Evolutionary conservation across 2,797 vertebrate genomes (phyloP).

Genomic region (Sus cebifrons): DNA sequence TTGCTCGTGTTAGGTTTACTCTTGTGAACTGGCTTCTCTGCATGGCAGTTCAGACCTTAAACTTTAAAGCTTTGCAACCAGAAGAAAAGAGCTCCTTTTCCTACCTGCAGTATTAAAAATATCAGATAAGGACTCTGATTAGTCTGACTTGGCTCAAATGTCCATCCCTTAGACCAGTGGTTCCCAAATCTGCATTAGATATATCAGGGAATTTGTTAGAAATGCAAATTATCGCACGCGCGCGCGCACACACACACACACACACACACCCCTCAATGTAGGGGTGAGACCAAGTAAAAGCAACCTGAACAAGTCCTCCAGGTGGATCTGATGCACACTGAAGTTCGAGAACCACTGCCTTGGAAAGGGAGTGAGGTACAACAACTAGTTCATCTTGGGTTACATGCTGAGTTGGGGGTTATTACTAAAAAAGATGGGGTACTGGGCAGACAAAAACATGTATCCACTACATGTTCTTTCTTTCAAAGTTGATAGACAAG

Average conservation of each 20-base stretch:
- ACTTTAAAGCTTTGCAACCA: neutral
- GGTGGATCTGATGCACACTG: neutral
- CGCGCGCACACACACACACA: no score
- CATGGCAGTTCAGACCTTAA: neutral
- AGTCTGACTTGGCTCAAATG: neutral
- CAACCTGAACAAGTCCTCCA: neutral
- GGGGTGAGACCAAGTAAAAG: neutral
- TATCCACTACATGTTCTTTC: neutral
- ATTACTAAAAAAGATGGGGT: neutral
- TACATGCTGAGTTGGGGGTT: neutral
- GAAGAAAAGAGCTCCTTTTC: neutral
- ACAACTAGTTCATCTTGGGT: neutral
- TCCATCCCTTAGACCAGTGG: neutral
- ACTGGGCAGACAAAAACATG: neutral
- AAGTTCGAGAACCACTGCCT: neutral
- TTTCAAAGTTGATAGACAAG: neutral
- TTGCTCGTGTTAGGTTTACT: slow-evolving; percentile 10
- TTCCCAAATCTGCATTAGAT: neutral
- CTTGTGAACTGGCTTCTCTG: neutral
- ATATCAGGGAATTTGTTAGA: neutral
- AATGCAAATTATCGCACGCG: neutral
- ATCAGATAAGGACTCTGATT: neutral
- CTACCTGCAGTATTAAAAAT: neutral
- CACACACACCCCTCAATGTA: neutral
- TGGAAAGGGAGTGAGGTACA: neutral